Evolutionary conservation across 2,113 vertebrate species (phyloP).

Genomic region (Semnornis frantzii): DNA sequence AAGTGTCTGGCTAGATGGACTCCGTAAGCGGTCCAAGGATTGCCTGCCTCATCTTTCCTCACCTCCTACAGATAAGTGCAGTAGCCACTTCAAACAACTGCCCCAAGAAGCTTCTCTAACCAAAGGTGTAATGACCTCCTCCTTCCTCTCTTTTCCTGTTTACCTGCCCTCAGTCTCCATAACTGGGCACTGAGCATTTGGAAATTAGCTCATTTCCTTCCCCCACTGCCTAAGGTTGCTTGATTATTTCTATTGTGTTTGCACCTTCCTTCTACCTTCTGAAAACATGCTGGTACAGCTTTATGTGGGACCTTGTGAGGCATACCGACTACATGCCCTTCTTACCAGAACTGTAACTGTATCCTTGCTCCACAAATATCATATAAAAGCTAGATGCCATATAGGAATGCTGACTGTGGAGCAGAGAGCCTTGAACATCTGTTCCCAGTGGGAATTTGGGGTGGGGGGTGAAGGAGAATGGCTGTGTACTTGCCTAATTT

Average conservation of each 20-base stretch:
- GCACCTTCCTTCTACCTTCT: slow-evolving; percentile 56
- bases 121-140: slow-evolving; percentile 65
- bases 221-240: slow-evolving; percentile 35
- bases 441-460: neutral
- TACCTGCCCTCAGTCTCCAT: slow-evolving; percentile 42
- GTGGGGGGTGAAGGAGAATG: neutral
- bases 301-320: neutral
- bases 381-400: neutral
- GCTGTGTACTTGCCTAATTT: neutral
- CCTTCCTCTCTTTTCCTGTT: slow-evolving; percentile 65
- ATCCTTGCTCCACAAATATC: neutral
- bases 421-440: neutral
- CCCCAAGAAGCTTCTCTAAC: neutral
- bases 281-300: neutral
- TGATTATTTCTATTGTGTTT: slow-evolving; percentile 64
- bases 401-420: neutral
- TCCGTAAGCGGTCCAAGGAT: fast-evolving
- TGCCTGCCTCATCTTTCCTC: neutral
- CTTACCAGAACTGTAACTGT: neutral
- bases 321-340: neutral
- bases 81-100: neutral
- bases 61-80: neutral
- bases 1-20: neutral
- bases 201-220: slow-evolving; percentile 71
- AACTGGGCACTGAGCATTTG: slow-evolving; percentile 44